These are phyloP conservation scores for Ammodytes dubius DNA, from an alignment of 2,113 vertebrate genomes.

Conservation along the genomic window DNA sequence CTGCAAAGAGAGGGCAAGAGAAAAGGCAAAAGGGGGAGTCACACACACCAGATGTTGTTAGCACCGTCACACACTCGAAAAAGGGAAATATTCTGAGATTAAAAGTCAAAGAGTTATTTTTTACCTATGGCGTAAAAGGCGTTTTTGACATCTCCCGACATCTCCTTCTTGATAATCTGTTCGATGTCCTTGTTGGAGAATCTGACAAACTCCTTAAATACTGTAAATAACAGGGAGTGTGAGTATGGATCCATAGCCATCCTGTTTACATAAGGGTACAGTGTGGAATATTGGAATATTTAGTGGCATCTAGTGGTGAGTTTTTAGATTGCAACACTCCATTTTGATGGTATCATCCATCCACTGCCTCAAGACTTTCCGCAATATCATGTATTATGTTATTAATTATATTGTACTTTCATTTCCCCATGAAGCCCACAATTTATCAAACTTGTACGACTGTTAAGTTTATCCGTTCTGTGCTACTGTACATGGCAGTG, in stretches of 20 bases:
- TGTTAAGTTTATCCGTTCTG: too few relatives aligned
- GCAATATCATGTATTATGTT: too few relatives aligned
- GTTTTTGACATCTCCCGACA: conserved; percentile 93
- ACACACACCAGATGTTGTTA: conserved; percentile 11
- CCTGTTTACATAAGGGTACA: too few relatives aligned
- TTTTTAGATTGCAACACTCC: too few relatives aligned
- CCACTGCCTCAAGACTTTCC: too few relatives aligned
- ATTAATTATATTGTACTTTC: too few relatives aligned
- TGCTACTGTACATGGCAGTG: too few relatives aligned
- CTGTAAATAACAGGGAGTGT: conserved; percentile 71
- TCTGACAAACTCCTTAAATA: conserved; percentile 96
- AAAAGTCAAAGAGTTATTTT: conserved; percentile 49
- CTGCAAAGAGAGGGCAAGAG: conserved; percentile 78
- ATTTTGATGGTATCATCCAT: too few relatives aligned
- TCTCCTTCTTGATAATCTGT: conserved; percentile 94
- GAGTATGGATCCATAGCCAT: neutral
- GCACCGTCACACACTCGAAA: neutral
- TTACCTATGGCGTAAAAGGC: conserved; percentile 92
- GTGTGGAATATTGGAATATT: too few relatives aligned
- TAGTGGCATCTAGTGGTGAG: too few relatives aligned
- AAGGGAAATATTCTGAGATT: neutral
- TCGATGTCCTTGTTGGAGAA: conserved; percentile 95
- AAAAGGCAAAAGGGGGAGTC: conserved; percentile 5
- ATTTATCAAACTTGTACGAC: too few relatives aligned
- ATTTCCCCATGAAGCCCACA: too few relatives aligned